phyloP scores from a whole-genome alignment of 2,797 vertebrate species.

The Eulemur albifrons region DNA sequence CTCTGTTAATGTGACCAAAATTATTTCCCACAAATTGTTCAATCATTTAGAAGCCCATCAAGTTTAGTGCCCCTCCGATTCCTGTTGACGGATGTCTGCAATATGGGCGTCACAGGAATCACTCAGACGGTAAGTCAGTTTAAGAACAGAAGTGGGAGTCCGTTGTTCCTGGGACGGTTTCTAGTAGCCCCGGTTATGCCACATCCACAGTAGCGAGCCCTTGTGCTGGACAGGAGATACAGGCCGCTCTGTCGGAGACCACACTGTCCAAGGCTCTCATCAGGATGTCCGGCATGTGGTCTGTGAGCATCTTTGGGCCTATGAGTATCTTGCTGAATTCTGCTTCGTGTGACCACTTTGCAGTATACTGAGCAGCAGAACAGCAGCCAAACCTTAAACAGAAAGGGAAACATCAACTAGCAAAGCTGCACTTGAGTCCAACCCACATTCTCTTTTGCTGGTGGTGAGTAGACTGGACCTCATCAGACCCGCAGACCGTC shows the following conservation, averaged over 20 bases:
- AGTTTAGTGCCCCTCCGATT: not conserved
- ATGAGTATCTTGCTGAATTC: constrained; percentile 93
- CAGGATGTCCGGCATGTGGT: constrained; percentile 95
- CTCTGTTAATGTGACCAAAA: not conserved
- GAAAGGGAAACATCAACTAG: not conserved
- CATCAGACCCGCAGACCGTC: rapidly evolving
- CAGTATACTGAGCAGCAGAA: constrained; percentile 88
- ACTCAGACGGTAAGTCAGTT: not conserved
- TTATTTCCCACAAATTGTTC: not conserved
- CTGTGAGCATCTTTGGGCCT: constrained; percentile 94
- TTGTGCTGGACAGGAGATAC: constrained; percentile 86
- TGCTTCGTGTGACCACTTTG: constrained; percentile 90
- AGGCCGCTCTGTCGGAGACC: constrained; percentile 83
- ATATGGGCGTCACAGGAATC: not conserved
- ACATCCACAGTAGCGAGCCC: not conserved
- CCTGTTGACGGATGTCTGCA: rapidly evolving
- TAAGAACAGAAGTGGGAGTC: not conserved
- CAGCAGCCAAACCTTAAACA: constrained; percentile 88
- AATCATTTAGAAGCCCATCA: not conserved
- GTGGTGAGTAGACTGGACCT: rapidly evolving
- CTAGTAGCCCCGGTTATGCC: not conserved
- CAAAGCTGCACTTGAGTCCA: rapidly evolving
- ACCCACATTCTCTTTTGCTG: rapidly evolving
- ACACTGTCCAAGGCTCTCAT: constrained; percentile 89
- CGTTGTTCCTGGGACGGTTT: not conserved